phyloP scores from a whole-genome alignment of 2,797 vertebrate genomes.

The Synaphobranchus kaupii region DNA sequence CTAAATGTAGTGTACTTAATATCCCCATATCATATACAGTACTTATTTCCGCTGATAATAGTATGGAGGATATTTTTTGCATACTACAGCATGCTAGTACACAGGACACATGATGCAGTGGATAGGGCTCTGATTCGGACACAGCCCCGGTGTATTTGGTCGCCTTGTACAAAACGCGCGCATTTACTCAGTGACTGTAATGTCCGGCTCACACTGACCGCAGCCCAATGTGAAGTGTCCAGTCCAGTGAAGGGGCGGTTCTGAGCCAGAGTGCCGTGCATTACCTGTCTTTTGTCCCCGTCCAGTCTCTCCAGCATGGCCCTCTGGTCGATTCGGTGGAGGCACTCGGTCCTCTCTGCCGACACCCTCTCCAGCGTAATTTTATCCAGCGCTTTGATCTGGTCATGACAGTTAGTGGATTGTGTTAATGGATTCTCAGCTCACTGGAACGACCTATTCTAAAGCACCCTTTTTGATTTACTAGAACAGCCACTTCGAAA shows the following conservation, averaged over 20 bases:
- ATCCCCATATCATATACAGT: too few species aligned
- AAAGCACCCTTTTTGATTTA: not conserved
- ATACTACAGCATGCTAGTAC: too few species aligned
- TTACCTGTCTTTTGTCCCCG: constrained; percentile 86
- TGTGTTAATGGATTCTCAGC: not conserved
- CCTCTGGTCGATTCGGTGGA: constrained; percentile 85
- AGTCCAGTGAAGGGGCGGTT: not conserved
- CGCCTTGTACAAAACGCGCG: not conserved
- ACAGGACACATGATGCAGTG: too few species aligned
- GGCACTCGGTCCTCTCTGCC: constrained; percentile 86
- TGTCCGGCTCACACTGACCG: not conserved
- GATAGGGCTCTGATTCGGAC: too few species aligned
- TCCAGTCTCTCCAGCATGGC: constrained; percentile 74
- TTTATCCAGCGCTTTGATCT: constrained; percentile 91
- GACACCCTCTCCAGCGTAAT: constrained; percentile 87
- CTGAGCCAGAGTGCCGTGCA: not conserved
- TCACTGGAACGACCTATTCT: not conserved
- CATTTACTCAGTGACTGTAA: not conserved
- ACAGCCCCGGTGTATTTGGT: not conserved
- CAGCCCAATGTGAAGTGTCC: not conserved
- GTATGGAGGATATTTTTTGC: too few species aligned
- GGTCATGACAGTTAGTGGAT: constrained; percentile 30
- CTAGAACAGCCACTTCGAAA: not conserved
- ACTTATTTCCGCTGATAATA: too few species aligned
- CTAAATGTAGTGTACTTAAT: too few species aligned